Evolutionary conservation across 1,140 invertebrate genomes (phyloP), one percentile per base, ranked within the genome.

Genomic region (Trichoplusia ni): DNA sequence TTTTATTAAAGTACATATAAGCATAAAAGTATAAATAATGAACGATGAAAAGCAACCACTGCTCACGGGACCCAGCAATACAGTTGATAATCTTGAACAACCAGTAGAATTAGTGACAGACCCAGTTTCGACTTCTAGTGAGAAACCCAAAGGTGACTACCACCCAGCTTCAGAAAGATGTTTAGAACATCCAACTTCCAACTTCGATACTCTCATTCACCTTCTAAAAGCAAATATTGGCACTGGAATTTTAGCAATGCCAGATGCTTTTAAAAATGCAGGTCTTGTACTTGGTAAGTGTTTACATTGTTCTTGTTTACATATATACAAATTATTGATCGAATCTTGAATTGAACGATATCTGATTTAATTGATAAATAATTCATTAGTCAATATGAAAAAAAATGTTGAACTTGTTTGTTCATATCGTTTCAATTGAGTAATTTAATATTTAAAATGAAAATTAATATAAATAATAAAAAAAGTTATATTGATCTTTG

Each of bases 211-310:
- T 0, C 91, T 96, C 81, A 94, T 96, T 46, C 95, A 96, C 91
- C 88, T 96, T 60, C 85, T 96, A 6, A 96, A 96, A 90, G 95
- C 95, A 14, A 96, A 96, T 79, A 95, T 97, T 74, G 96, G 96
- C 8, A 97, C 96, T 6, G 96, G 96, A 1, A 95, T 96, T 64
- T 80, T 96, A 67, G 95, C 95, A 42, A 97, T 97, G 95, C 96
- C 96, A 35, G 94, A 96, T 90, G 96, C 96, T 35, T 95, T 97
- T 75, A 93, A 93, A 89, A 97, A 95, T 89, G 94, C 96, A 58
- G 96, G 96, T 13, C 89, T 97, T 59, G 91, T 94, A 64, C 91
- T 96, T 51, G 96, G 94, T 82, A 91, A 88, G 71, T 82, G 33
- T 21, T 13, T 46, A 47, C 19, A 46, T 25, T 35, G 7, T 33